Evolutionary conservation across 2,797 vertebrate species (phyloP).

Genomic region (Passerculus sandwichensis): DNA sequence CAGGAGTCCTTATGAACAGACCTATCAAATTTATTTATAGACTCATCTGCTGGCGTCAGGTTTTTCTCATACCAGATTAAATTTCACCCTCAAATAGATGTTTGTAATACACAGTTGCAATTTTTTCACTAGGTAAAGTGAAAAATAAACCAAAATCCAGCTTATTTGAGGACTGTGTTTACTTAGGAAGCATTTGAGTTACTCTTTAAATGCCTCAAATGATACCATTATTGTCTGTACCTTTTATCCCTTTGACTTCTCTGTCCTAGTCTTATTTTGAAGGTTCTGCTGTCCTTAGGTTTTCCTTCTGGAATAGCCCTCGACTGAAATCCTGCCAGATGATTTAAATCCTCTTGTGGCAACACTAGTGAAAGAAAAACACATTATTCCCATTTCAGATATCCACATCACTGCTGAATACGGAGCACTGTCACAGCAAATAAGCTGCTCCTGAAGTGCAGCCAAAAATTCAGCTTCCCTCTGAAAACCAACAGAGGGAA

Average conservation of each 20-base stretch:
- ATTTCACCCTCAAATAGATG: not conserved
- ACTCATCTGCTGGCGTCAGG: not conserved
- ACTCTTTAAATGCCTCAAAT: not conserved
- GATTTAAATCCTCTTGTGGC: conserved; percentile 22
- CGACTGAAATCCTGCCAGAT: not conserved
- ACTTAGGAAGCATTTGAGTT: not conserved
- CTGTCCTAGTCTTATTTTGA: not conserved
- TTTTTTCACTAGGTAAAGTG: not conserved
- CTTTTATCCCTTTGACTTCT: conserved; percentile 23
- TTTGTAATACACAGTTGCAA: not conserved
- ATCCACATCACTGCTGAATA: not conserved
- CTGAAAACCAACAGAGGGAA: not conserved
- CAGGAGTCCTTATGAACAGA: not conserved
- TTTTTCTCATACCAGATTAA: not conserved
- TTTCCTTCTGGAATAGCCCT: not conserved
- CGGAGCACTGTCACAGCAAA: not conserved
- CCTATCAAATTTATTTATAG: not conserved
- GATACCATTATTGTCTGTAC: not conserved
- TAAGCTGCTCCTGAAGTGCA: not conserved
- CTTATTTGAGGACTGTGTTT: not conserved
- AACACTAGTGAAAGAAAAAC: not conserved
- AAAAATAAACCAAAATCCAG: not conserved
- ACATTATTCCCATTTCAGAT: conserved; percentile 6
- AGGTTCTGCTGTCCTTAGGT: not conserved
- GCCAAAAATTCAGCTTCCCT: conserved; percentile 4